Conservation (phyloP, 2,113 vertebrate species). For the Malaclemys terrapin region DNA sequence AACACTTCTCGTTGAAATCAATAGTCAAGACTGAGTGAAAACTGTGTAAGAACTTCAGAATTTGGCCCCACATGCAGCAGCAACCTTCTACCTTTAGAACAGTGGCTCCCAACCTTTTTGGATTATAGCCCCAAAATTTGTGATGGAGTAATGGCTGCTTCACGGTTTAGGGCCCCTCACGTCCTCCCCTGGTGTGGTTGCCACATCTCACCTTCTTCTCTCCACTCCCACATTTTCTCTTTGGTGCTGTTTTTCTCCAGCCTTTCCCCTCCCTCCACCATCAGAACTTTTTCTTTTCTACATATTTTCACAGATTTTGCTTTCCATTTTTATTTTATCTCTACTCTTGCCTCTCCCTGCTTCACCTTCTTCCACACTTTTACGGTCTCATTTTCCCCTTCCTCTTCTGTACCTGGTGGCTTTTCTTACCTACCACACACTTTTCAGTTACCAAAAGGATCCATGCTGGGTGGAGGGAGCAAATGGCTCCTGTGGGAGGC, state of each 20-base stretch:
- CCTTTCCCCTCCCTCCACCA: rapidly evolving
- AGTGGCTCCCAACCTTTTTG: background rate
- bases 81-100: background rate
- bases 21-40: rapidly evolving
- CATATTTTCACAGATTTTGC: rapidly evolving
- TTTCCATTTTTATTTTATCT: background rate
- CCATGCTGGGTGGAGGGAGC: background rate
- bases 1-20: background rate
- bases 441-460: background rate
- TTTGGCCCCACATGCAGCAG: background rate
- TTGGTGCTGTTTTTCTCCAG: background rate
- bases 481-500: background rate
- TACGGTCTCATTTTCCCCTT: background rate
- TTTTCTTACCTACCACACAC: rapidly evolving
- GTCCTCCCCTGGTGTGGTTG: background rate
- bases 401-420: background rate
- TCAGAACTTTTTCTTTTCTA: background rate
- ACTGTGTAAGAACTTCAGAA: background rate
- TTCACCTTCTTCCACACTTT: background rate
- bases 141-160: background rate
- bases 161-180: background rate
- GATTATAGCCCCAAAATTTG: background rate
- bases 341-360: background rate
- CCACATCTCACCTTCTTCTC: background rate
- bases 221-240: background rate